Percentiles rank a stretch among this genome's conserved stretches.
These are phyloP conservation scores for Liparis tanakae DNA, from an alignment of 2,797 vertebrate species.

Conservation along the genomic window DNA sequence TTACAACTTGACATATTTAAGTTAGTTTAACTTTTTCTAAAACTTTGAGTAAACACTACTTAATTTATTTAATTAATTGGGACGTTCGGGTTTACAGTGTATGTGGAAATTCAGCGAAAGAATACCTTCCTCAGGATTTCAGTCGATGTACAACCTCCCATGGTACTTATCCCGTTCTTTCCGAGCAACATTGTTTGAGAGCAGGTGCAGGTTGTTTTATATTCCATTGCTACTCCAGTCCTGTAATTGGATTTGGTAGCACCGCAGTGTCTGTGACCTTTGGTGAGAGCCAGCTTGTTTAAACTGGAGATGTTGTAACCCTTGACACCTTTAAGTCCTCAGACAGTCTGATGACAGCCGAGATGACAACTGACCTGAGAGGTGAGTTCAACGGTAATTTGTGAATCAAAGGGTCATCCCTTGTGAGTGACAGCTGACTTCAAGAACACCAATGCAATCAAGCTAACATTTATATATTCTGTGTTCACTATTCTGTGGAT, in stretches of 20 bases:
- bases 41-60: too few species aligned
- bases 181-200: slow-evolving; percentile 22
- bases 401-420: slow-evolving; percentile 10
- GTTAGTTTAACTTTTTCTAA: too few species aligned
- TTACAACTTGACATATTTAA: too few species aligned
- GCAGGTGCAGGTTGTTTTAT: slow-evolving; percentile 46
- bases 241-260: slow-evolving; percentile 69
- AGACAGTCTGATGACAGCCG: slow-evolving; percentile 59
- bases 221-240: slow-evolving; percentile 40
- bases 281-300: slow-evolving; percentile 65
- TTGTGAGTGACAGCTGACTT: slow-evolving; percentile 12
- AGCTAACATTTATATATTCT: not conserved
- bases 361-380: slow-evolving; percentile 52
- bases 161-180: slow-evolving; percentile 12
- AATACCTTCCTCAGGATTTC: not conserved
- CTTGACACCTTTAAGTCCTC: slow-evolving; percentile 62
- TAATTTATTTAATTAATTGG: too few species aligned
- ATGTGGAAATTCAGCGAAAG: slow-evolving; percentile 11
- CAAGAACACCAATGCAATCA: not conserved
- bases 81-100: too few species aligned
- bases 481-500: slow-evolving; percentile 12
- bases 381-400: slow-evolving; percentile 36
- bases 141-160: not conserved
- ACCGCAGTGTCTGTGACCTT: slow-evolving; percentile 68
- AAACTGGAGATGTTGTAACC: slow-evolving; percentile 67